Conservation (phyloP, 1,140 invertebrate species). For the Harpegnathos saltator region DNA sequence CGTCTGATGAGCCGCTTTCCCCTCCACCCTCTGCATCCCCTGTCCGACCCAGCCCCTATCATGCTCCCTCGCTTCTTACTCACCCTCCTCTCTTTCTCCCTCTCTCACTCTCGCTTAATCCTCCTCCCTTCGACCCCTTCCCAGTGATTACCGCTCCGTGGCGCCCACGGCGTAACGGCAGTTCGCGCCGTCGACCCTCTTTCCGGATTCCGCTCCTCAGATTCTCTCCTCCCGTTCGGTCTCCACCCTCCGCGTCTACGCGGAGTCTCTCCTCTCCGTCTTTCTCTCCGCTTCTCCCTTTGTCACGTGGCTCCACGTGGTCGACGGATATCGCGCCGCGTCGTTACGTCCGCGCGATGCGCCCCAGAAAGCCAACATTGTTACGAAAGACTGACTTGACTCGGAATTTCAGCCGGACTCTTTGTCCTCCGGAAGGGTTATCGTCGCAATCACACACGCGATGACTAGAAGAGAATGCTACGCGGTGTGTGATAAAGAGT, state of each 20-base stretch:
- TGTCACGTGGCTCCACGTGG: neutral
- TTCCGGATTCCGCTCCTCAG: neutral
- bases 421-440: too few relatives aligned
- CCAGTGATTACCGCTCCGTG: conserved; percentile 20
- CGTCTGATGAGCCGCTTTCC: conserved; percentile 47
- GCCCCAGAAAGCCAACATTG: too few relatives aligned
- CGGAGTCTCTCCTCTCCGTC: neutral
- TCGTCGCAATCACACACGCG: too few relatives aligned
- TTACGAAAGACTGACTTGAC: too few relatives aligned
- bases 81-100: conserved; percentile 46
- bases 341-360: too few relatives aligned
- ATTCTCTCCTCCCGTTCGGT: neutral
- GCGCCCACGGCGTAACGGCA: conserved; percentile 13
- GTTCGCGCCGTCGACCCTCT: conserved; percentile 6
- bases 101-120: conserved; percentile 34
- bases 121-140: conserved; percentile 20
- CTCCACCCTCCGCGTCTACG: neutral
- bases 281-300: neutral
- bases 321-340: neutral
- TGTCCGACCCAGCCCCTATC: conserved; percentile 9
- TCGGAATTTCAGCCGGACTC: too few relatives aligned
- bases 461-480: too few relatives aligned
- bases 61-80: conserved; percentile 23
- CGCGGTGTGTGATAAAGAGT: too few relatives aligned
- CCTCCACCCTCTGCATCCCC: conserved; percentile 12